These are phyloP conservation scores for Mnemiopsis leidyi DNA, from an alignment of 37 sponge, comb jelly and placozoan species.

Conservation along the genomic window DNA sequence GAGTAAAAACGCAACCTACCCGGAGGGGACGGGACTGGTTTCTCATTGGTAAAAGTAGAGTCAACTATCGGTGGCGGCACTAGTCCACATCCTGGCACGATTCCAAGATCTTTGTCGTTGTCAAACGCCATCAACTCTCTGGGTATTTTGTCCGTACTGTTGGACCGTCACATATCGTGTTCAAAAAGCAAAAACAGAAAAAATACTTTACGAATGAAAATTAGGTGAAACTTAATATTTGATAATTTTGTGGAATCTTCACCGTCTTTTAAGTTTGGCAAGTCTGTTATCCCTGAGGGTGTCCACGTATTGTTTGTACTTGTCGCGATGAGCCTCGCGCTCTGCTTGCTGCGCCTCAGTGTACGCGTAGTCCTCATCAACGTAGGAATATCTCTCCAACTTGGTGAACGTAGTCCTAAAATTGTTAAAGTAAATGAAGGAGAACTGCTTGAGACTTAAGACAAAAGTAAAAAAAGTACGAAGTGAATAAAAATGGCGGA, in stretches of 20 bases:
- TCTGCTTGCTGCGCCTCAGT: conserved; percentile 61
- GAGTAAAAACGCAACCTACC: not conserved
- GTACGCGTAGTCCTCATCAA: conserved; percentile 78
- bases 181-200: not conserved
- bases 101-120: conserved; percentile 69
- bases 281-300: conserved; percentile 64
- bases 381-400: conserved; percentile 73
- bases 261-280: conserved; percentile 68
- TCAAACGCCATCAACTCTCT: conserved; percentile 37
- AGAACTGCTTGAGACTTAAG: too few species aligned
- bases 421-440: too few species aligned
- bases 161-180: conserved; percentile 12
- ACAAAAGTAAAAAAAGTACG: too few species aligned
- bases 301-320: conserved; percentile 69
- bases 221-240: too few species aligned
- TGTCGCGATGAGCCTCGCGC: conserved; percentile 51
- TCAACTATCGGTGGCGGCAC: conserved; percentile 65
- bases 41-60: not conserved
- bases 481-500: too few species aligned
- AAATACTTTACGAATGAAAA: too few species aligned
- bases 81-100: conserved; percentile 72
- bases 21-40: not conserved
- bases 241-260: not conserved
- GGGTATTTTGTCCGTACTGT: conserved; percentile 62
- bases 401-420: conserved; percentile 75